Evolutionary conservation across 2,888 invertebrate species (phyloP).

Genomic region (Pseudoips prasinana): DNA sequence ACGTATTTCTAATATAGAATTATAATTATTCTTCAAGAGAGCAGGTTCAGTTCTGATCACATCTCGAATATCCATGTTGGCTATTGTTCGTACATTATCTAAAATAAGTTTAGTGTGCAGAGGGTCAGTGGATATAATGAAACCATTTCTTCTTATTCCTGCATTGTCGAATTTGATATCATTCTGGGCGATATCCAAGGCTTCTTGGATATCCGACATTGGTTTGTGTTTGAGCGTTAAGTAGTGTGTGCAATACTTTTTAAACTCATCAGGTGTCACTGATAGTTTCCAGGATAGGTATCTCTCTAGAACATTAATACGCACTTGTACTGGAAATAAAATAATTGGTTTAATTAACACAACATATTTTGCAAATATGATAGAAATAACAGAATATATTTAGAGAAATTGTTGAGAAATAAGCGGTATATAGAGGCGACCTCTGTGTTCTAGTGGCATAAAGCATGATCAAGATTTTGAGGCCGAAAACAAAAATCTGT

Average conservation of each 20-base stretch:
- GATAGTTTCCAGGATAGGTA: constrained; percentile 61
- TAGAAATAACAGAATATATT: constrained; percentile 1
- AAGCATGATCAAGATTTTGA: too few species aligned
- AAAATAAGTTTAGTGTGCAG: constrained; percentile 81
- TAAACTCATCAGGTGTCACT: constrained; percentile 55
- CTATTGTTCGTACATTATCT: constrained; percentile 74
- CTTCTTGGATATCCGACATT: constrained; percentile 73
- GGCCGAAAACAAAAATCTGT: too few species aligned
- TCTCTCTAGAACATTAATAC: constrained; percentile 62
- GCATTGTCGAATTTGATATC: constrained; percentile 79
- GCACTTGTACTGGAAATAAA: constrained; percentile 58
- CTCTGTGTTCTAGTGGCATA: too few species aligned
- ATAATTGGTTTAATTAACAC: neutral
- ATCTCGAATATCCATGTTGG: constrained; percentile 78
- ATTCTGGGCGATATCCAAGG: constrained; percentile 77
- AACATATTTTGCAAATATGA: too few species aligned
- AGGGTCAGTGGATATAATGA: constrained; percentile 82
- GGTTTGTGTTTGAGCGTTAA: constrained; percentile 65
- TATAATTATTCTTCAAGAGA: constrained; percentile 82
- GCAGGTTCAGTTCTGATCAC: constrained; percentile 82
- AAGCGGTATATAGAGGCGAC: too few species aligned
- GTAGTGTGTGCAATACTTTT: constrained; percentile 63
- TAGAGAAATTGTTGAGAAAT: constrained; percentile 6
- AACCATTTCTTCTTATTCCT: constrained; percentile 81
- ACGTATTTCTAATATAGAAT: constrained; percentile 77